Percentiles rank a stretch among this genome's conserved stretches.
These are phyloP conservation scores for Scaptomyza flava DNA, from an alignment of 2,888 invertebrate genomes.

Conservation along the genomic window DNA sequence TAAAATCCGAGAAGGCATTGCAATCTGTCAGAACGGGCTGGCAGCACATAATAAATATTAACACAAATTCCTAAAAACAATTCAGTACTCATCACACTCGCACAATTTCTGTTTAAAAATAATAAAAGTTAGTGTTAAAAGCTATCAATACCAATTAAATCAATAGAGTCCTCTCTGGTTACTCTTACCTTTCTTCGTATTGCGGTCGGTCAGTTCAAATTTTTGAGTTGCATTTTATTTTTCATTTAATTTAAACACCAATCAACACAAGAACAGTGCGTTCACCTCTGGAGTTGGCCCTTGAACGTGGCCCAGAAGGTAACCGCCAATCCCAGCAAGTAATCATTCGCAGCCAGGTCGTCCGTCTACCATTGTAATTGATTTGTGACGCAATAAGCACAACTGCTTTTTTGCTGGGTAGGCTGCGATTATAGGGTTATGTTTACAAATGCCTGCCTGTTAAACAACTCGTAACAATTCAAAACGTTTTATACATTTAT, in stretches of 20 bases:
- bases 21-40: slow-evolving; percentile 27
- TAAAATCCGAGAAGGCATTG: slow-evolving; percentile 41
- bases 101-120: slow-evolving; percentile 43
- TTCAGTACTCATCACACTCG: slow-evolving; percentile 59
- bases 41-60: slow-evolving; percentile 27
- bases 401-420: neutral
- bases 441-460: slow-evolving; percentile 41
- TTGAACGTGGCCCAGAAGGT: neutral
- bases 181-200: slow-evolving; percentile 25
- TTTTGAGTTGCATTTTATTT: slow-evolving; percentile 29
- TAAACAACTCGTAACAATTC: slow-evolving; percentile 26
- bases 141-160: slow-evolving; percentile 27
- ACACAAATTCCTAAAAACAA: slow-evolving; percentile 53
- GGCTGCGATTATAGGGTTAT: slow-evolving; percentile 12
- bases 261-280: neutral
- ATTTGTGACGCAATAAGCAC: neutral
- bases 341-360: neutral
- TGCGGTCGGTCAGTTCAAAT: slow-evolving; percentile 35
- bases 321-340: neutral
- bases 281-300: slow-evolving; percentile 6
- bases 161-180: slow-evolving; percentile 22
- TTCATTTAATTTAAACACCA: slow-evolving; percentile 6
- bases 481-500: slow-evolving; percentile 58
- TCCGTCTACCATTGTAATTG: neutral
- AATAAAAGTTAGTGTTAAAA: slow-evolving; percentile 19